phyloP scores from a whole-genome alignment of 1,140 invertebrate genomes.

The Atopsyche davidsoni region DNA sequence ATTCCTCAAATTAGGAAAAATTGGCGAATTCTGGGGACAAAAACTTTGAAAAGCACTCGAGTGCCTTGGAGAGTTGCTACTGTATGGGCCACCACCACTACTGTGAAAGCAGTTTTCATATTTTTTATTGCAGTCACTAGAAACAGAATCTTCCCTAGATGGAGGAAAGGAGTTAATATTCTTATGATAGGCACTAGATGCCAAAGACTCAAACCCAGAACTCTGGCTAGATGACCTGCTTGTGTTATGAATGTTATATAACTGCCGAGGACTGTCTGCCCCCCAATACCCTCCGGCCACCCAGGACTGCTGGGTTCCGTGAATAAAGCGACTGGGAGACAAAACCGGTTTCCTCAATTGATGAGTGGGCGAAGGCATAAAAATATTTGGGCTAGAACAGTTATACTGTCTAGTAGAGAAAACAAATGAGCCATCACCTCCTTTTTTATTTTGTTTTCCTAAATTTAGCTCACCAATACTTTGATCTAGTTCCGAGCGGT shows the following conservation, averaged over 20 bases:
- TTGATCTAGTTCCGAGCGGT: conserved; percentile 44
- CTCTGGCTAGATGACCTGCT: conserved; percentile 48
- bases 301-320: conserved; percentile 41
- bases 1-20: conserved; percentile 12
- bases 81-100: conserved; percentile 6
- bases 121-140: conserved; percentile 36
- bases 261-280: conserved; percentile 37
- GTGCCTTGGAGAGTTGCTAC: conserved; percentile 5
- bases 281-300: conserved; percentile 49
- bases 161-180: conserved; percentile 43
- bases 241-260: conserved; percentile 38
- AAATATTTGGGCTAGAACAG: conserved; percentile 39
- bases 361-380: conserved; percentile 35
- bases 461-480: conserved; percentile 37
- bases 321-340: conserved; percentile 45
- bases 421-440: conserved; percentile 33
- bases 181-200: conserved; percentile 41
- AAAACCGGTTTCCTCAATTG: conserved; percentile 38
- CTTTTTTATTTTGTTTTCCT: conserved; percentile 13
- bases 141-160: conserved; percentile 41
- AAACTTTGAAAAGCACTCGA: conserved; percentile 14
- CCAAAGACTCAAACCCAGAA: conserved; percentile 48
- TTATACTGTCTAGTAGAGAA: conserved; percentile 43
- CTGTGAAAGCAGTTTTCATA: conserved; percentile 21
- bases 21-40: conserved; percentile 6